Evolutionary conservation across 1,140 invertebrate species (phyloP).

Genomic region (Cydia amplana): DNA sequence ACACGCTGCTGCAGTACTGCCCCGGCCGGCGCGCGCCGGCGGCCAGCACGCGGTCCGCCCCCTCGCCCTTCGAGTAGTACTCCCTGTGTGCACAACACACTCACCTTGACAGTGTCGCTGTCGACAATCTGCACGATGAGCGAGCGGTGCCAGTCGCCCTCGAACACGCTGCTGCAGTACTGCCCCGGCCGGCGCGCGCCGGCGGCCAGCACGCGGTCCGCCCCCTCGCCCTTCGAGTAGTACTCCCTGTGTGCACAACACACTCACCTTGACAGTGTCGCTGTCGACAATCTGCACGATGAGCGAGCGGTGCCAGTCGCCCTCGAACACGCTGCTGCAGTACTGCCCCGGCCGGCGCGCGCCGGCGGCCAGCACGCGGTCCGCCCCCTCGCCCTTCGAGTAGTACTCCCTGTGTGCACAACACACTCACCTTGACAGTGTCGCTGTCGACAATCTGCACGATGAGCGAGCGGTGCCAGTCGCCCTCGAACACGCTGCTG

Average conservation of each 20-base stretch:
- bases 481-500: constrained; percentile 52
- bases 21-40: constrained; percentile 57
- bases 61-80: constrained; percentile 51
- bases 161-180: constrained; percentile 58
- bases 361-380: constrained; percentile 50
- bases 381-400: constrained; percentile 42
- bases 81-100: constrained; percentile 38
- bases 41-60: constrained; percentile 47
- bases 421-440: constrained; percentile 54
- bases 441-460: constrained; percentile 57
- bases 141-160: constrained; percentile 66
- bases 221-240: constrained; percentile 48
- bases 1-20: constrained; percentile 58
- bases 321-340: constrained; percentile 55
- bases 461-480: constrained; percentile 70
- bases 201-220: constrained; percentile 46
- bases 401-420: constrained; percentile 52
- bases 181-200: constrained; percentile 60
- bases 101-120: constrained; percentile 62
- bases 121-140: constrained; percentile 59
- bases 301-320: constrained; percentile 68
- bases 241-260: constrained; percentile 45
- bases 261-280: constrained; percentile 59
- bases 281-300: constrained; percentile 58
- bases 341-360: constrained; percentile 61